Evolutionary conservation across 2,888 invertebrate species (phyloP).

Genomic region (Periphyllus acericola): DNA sequence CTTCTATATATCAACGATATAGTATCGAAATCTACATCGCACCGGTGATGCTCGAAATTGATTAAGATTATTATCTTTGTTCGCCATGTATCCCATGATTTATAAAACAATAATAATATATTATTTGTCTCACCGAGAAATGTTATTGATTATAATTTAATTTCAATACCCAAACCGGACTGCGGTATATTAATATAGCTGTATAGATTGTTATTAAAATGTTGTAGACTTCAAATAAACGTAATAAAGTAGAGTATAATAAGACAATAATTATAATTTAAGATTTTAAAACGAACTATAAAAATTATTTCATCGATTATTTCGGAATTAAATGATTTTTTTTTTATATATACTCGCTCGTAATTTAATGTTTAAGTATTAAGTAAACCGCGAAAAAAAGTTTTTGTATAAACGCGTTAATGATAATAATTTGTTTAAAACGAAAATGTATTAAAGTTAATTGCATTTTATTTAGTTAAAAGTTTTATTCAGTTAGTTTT

Average conservation of each 20-base stretch:
- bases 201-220: too few relatives aligned
- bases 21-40: not conserved
- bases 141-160: too few relatives aligned
- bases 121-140: not conserved
- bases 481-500: constrained; percentile 31
- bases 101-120: not conserved
- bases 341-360: not conserved
- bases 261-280: not conserved
- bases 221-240: not conserved
- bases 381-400: constrained; percentile 19
- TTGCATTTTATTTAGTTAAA: constrained; percentile 49
- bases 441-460: constrained; percentile 43
- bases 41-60: not conserved
- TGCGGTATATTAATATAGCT: too few relatives aligned
- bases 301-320: not conserved
- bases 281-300: not conserved
- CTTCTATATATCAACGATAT: not conserved
- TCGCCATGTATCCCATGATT: not conserved
- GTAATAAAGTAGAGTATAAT: not conserved
- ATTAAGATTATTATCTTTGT: not conserved
- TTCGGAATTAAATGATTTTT: not conserved
- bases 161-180: too few relatives aligned
- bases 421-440: constrained; percentile 49
- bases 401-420: constrained; percentile 39
- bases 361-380: constrained; percentile 1